These are phyloP conservation scores for Salvelinus sp. DNA, from an alignment of 2,113 vertebrate genomes.

Conservation along the genomic window DNA sequence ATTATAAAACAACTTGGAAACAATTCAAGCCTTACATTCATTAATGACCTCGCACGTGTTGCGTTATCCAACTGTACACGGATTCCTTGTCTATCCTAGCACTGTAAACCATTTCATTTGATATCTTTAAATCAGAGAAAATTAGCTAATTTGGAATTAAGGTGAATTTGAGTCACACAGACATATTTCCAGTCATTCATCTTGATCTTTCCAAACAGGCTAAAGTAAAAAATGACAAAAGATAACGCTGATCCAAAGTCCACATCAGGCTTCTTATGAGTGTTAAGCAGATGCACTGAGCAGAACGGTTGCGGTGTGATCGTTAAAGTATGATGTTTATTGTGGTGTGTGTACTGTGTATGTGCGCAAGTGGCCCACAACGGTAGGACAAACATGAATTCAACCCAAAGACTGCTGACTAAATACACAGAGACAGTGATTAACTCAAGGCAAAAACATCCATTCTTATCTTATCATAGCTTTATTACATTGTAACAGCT, in stretches of 20 bases:
- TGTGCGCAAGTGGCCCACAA: not conserved
- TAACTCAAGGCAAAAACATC: not conserved
- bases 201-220: no score
- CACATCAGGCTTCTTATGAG: not conserved
- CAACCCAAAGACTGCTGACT: not conserved
- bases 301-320: not conserved
- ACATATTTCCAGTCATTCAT: no score
- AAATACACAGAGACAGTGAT: not conserved
- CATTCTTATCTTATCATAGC: slow-evolving; percentile 21
- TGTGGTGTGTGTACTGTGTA: not conserved
- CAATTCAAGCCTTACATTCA: no score
- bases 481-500: slow-evolving; percentile 62
- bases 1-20: no score
- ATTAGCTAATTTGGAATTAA: no score
- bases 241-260: not conserved
- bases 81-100: no score
- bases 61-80: no score
- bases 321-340: not conserved
- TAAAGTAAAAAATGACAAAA: not conserved
- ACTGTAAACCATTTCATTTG: no score
- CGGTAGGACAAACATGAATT: not conserved
- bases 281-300: slow-evolving; percentile 6
- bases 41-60: no score
- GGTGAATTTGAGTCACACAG: no score
- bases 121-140: no score